Base-by-base conservation (phyloP, 2,797 vertebrate genomes). In the Arrhamphus sclerolepis region DNA sequence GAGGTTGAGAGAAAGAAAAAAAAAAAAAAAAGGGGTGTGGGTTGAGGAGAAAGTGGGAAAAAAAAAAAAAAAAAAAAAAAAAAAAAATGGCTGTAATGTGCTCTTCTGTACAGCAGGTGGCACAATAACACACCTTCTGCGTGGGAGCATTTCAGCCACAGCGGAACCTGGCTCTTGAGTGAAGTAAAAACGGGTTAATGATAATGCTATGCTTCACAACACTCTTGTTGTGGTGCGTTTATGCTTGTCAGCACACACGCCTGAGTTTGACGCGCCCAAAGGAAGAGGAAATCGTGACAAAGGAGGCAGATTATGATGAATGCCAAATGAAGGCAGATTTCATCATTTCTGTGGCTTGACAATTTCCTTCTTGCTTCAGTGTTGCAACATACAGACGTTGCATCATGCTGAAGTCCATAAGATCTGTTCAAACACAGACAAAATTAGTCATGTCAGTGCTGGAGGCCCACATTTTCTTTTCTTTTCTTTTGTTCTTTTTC, bases 341-440 rank as follows among this genome's bases (percentile, higher is more conserved):
- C 73, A 81, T 71, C 70, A 77, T 38, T 40, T 61, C n/a, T 24
- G n/a, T 10, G 57, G 52, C 9, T 4, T 20, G n/a, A 46, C 16
- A 0, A 57, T 48, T 60, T n/a, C n/a, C n/a, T n/a, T n/a, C 62
- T 84, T 84, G 68, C 62, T 24, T 52, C 47, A 17, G 44, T 46
- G 62, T 89, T 88, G 72, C 85, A 75, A 78, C 77, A 84, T 55
- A 69, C 54, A 19, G 17, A 6, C 5, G 56, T 80, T 87, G 70
- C 70, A 78, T 76, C 65, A 84, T 3, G 8, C 1, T 34, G 26
- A 17, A 48, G 52, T 29, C 4, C 4, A 20, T 63, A 19, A 21
- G 22, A 64, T 60, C 29, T 39, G 40, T 5, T 13, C 13, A 2
- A 1, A 13, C 34, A 38, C 14, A 13, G 34, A 38, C 11, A 4